Evolutionary conservation across 1,140 invertebrate species (phyloP).

Genomic region (Diorhabda carinulata): DNA sequence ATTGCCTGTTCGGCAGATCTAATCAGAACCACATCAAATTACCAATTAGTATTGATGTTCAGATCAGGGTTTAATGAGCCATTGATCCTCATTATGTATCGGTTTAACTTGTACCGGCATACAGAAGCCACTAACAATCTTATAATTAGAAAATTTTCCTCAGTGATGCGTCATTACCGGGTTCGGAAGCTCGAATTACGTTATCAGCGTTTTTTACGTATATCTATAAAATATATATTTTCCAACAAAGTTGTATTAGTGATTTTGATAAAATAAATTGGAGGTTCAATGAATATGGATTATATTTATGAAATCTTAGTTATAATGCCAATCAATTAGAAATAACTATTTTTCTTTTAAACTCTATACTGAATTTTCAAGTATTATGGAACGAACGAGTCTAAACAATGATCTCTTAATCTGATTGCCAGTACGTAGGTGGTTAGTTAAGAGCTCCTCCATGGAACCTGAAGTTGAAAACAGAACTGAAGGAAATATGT

Average conservation of each 20-base stretch:
- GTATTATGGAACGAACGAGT: too few species aligned
- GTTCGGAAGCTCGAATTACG: background rate
- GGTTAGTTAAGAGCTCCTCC: too few species aligned
- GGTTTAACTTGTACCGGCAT: constrained; percentile 8
- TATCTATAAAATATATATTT: background rate
- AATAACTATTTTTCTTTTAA: too few species aligned
- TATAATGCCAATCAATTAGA: too few species aligned
- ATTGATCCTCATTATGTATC: constrained; percentile 41
- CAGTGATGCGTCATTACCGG: background rate
- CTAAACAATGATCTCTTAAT: too few species aligned
- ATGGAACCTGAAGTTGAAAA: too few species aligned
- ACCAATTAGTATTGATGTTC: constrained; percentile 45
- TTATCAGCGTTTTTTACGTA: constrained; percentile 2
- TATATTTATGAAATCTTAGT: too few species aligned
- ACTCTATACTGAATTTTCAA: too few species aligned
- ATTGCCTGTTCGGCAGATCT: constrained; percentile 22
- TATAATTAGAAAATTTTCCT: constrained; percentile 3
- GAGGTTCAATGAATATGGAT: too few species aligned
- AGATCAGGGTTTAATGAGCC: constrained; percentile 42
- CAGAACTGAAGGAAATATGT: too few species aligned
- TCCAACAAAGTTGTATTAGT: background rate
- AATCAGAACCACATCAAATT: constrained; percentile 43
- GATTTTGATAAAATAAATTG: background rate
- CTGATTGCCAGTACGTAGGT: too few species aligned
- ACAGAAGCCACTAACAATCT: constrained; percentile 2